A percentile compares a stretch with the other conserved stretches of the same genome.
Conservation (phyloP, 23 tunicate genomes). For the Ascidia mentula region DNA sequence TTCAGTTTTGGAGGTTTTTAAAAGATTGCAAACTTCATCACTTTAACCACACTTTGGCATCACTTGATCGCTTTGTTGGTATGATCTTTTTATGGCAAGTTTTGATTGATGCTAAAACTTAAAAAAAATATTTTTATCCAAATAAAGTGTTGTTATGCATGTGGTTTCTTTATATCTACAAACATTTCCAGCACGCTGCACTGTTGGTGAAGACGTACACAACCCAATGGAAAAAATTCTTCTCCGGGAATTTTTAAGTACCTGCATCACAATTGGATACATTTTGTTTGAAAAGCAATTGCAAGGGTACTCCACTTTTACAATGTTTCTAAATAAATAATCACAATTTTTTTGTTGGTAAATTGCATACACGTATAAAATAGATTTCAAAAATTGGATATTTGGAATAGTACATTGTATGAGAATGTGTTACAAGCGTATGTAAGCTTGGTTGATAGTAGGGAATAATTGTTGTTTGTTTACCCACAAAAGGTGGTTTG, state of each 20-base stretch:
- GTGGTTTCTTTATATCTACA: no score
- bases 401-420: no score
- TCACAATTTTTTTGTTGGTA: not conserved
- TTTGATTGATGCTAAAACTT: not conserved
- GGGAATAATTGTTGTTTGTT: no score
- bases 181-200: constrained; percentile 55
- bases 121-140: no score
- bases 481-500: no score
- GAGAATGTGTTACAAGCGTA: no score
- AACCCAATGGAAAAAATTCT: constrained; percentile 93
- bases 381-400: no score
- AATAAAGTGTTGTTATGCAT: no score
- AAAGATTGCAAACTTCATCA: constrained; percentile 92
- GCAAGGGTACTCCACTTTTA: constrained; percentile 5
- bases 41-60: constrained; percentile 43
- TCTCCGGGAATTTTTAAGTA: constrained; percentile 81
- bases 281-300: constrained; percentile 54
- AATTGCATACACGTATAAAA: no score
- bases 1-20: constrained; percentile 94
- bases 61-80: constrained; percentile 81
- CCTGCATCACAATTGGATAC: constrained; percentile 62
- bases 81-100: no score
- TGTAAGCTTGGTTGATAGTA: no score
- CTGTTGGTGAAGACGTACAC: constrained; percentile 69
- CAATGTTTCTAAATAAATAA: not conserved